Conservation (phyloP, 2,113 vertebrate genomes). For the Oreotrochilus melanogaster region DNA sequence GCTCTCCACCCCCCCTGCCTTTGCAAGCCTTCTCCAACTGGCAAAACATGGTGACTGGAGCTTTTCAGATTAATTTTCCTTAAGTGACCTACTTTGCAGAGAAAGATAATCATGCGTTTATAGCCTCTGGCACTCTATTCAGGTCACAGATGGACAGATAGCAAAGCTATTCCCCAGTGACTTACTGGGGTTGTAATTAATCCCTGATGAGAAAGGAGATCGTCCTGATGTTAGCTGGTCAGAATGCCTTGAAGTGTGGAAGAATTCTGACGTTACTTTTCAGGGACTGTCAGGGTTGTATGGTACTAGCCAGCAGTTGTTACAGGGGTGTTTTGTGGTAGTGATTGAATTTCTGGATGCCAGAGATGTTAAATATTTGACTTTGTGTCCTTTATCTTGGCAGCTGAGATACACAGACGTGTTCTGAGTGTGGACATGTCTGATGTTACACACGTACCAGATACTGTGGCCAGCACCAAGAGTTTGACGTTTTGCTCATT, state of each 20-base stretch:
- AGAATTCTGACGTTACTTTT: slow-evolving; percentile 11
- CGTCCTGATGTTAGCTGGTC: slow-evolving; percentile 38
- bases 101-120: slow-evolving; percentile 64
- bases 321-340: neutral
- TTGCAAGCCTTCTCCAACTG: neutral
- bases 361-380: neutral
- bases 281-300: neutral
- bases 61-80: slow-evolving; percentile 72
- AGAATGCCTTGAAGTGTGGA: slow-evolving; percentile 19
- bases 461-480: accelerated
- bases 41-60: slow-evolving; percentile 47
- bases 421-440: neutral
- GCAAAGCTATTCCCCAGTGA: slow-evolving; percentile 55
- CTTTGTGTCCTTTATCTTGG: neutral
- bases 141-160: slow-evolving; percentile 66
- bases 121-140: slow-evolving; percentile 66
- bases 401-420: neutral
- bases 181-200: slow-evolving; percentile 56
- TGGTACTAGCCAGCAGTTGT: neutral
- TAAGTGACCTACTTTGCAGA: slow-evolving; percentile 69
- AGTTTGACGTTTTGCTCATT: neutral
- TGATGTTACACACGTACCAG: neutral
- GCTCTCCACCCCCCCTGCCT: neutral
- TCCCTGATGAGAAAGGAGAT: slow-evolving; percentile 10
- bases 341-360: neutral